phyloP scores from a whole-genome alignment of 2,797 vertebrate genomes.

The Coendou prehensilis region DNA sequence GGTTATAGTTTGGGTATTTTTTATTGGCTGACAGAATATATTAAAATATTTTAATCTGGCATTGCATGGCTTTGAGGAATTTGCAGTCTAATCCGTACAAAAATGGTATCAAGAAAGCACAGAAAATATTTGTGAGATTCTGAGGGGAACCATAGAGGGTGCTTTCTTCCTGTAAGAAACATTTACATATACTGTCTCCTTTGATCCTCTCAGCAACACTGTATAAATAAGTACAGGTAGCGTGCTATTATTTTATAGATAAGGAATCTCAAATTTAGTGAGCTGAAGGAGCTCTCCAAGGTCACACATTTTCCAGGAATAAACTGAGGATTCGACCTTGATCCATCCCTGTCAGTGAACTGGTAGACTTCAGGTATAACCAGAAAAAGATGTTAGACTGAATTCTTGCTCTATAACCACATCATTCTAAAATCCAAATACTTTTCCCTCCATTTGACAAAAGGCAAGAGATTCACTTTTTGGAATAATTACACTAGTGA shows the following conservation, averaged over 20 bases:
- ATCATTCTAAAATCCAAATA: not conserved
- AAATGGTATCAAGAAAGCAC: not conserved
- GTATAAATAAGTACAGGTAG: not conserved
- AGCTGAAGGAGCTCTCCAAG: slow-evolving; percentile 45
- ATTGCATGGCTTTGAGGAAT: not conserved
- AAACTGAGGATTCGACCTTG: not conserved
- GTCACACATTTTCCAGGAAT: slow-evolving; percentile 1
- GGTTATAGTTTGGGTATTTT: not conserved
- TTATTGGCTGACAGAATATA: slow-evolving; percentile 44
- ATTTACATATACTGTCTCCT: not conserved
- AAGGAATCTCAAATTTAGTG: slow-evolving; percentile 18
- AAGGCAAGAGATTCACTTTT: slow-evolving; percentile 29
- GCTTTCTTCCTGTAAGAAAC: not conserved
- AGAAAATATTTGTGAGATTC: not conserved
- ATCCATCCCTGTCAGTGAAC: not conserved
- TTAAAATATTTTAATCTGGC: slow-evolving; percentile 63
- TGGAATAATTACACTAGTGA: slow-evolving; percentile 3
- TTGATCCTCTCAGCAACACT: not conserved
- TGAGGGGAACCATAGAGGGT: not conserved
- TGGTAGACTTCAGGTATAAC: not conserved
- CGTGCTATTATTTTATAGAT: slow-evolving; percentile 5
- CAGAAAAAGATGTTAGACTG: not conserved
- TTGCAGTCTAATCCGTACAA: not conserved
- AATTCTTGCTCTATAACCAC: not conserved
- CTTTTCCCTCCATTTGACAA: slow-evolving; percentile 5